Conservation (phyloP, 1,140 invertebrate species). For the Oryctes rhinoceros region DNA sequence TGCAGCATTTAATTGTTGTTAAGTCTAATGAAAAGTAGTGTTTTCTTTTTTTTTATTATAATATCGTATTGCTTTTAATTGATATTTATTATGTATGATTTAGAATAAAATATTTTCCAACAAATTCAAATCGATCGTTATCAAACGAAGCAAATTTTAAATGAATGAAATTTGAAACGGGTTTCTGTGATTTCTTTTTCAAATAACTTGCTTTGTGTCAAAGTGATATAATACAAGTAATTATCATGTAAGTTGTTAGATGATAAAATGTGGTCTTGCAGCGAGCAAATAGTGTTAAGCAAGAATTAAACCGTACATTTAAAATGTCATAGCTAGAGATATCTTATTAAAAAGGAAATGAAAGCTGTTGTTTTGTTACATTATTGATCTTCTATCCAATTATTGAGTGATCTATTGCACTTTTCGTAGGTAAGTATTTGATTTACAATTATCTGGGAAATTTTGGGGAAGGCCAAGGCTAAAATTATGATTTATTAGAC, state of each 20-base stretch:
- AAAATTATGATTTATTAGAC: no score
- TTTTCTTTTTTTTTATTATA: slow-evolving; percentile 4
- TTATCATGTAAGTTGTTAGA: neutral
- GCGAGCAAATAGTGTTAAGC: neutral
- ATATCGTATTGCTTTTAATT: slow-evolving; percentile 12
- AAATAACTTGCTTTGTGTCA: slow-evolving; percentile 3
- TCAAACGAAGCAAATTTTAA: neutral
- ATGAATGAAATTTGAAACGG: neutral
- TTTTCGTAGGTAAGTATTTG: no score
- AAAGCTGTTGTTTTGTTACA: neutral
- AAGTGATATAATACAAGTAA: slow-evolving; percentile 19
- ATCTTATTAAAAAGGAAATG: slow-evolving; percentile 7
- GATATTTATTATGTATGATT: neutral
- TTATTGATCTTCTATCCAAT: neutral
- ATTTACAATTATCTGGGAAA: no score
- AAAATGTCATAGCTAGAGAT: slow-evolving; percentile 1
- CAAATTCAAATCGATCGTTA: neutral
- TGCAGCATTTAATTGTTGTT: slow-evolving; percentile 21
- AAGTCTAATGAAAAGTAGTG: neutral
- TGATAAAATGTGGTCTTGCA: neutral
- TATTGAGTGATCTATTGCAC: neutral
- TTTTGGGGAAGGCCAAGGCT: no score
- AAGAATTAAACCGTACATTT: neutral
- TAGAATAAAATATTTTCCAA: slow-evolving; percentile 6
- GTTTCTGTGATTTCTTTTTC: slow-evolving; percentile 14